Conservation (phyloP, 2,113 vertebrate species). For the Chloroceryle aenea region DNA sequence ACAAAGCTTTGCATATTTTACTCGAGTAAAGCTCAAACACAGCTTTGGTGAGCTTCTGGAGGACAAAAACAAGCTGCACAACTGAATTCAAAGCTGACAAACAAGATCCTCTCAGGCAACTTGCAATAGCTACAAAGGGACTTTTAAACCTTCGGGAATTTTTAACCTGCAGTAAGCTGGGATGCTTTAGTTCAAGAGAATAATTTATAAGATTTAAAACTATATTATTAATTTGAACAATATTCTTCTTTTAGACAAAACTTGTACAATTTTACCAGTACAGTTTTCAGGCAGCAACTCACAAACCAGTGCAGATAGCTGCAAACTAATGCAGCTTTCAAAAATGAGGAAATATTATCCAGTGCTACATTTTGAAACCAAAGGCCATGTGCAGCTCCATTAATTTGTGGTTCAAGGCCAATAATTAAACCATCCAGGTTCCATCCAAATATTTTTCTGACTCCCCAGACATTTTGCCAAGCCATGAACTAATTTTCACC, state of each 20-base stretch:
- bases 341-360: conserved; percentile 8
- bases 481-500: conserved; percentile 67
- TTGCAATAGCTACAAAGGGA: not conserved
- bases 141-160: not conserved
- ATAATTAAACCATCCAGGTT: conserved; percentile 43
- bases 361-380: conserved; percentile 32
- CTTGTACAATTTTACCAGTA: not conserved
- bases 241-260: not conserved
- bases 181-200: not conserved
- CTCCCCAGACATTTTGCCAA: conserved; percentile 59
- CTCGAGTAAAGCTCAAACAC: conserved; percentile 5
- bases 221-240: not conserved
- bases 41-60: not conserved
- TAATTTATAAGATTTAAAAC: not conserved
- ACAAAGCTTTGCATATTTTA: not conserved
- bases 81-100: not conserved
- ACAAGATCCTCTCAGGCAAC: not conserved
- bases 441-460: conserved; percentile 44
- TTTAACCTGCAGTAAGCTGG: not conserved
- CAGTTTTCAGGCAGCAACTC: not conserved
- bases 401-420: conserved; percentile 46
- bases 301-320: not conserved
- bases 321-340: not conserved
- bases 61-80: not conserved
- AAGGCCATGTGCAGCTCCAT: conserved; percentile 30